These are phyloP conservation scores for Hypotaenidia okinawae DNA, from an alignment of 2,797 vertebrate species.

Conservation along the genomic window DNA sequence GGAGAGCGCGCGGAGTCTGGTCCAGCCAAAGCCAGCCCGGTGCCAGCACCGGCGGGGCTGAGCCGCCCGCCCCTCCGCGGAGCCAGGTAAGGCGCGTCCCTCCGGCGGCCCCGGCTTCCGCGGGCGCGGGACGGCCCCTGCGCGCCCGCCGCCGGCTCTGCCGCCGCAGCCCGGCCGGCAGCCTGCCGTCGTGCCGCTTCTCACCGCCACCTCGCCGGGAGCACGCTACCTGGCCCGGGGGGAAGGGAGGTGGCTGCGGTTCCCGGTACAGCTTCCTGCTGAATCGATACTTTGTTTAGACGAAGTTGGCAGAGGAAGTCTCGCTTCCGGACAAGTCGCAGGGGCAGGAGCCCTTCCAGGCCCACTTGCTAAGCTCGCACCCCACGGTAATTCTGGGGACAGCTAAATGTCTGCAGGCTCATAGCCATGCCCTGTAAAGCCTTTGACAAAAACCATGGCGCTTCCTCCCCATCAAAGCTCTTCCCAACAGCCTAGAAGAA, in stretches of 20 bases:
- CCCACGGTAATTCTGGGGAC: background rate
- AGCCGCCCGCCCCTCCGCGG: background rate
- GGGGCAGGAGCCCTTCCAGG: background rate
- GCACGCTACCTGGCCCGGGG: background rate
- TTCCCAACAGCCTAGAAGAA: background rate
- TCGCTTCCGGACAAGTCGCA: background rate
- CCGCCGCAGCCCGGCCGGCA: background rate
- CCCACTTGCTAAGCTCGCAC: background rate
- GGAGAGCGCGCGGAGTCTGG: background rate
- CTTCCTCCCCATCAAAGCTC: background rate
- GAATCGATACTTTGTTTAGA: fast-evolving
- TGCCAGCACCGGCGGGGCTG: background rate
- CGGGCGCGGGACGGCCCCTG: background rate
- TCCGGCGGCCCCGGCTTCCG: background rate
- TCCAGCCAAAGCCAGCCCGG: background rate
- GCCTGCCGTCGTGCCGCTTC: background rate
- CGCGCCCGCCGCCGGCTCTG: background rate
- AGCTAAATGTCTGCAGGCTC: fast-evolving
- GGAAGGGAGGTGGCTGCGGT: fast-evolving
- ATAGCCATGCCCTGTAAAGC: background rate
- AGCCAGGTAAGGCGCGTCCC: conserved; percentile 46
- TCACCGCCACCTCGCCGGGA: background rate
- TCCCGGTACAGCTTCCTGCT: background rate
- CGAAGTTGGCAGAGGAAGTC: background rate
- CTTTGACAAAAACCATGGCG: background rate